Evolutionary conservation across 2,888 invertebrate genomes (phyloP).

Genomic region (Aethes cnicana): DNA sequence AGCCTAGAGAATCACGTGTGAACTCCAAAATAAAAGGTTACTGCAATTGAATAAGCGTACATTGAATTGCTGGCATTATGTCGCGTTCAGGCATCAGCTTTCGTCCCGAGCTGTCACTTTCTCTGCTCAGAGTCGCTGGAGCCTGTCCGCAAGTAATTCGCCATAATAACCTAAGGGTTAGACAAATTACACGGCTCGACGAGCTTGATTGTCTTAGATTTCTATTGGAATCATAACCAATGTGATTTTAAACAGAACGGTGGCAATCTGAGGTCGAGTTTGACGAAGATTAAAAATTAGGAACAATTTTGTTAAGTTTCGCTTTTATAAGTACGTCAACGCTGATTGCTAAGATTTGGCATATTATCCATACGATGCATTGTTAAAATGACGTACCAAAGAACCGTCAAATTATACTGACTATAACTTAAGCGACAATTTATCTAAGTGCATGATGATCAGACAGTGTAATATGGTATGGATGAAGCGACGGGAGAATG

Average conservation of each 20-base stretch:
- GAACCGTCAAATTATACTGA: too few relatives aligned
- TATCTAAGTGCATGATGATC: too few relatives aligned
- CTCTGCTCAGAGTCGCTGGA: conserved; percentile 46
- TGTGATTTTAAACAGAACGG: too few relatives aligned
- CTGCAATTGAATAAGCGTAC: background rate
- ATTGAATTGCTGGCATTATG: conserved; percentile 18
- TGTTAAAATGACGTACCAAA: background rate
- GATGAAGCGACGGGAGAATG: too few relatives aligned
- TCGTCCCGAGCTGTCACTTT: conserved; percentile 6
- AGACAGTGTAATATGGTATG: too few relatives aligned
- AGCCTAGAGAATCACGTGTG: background rate
- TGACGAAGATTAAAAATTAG: too few relatives aligned
- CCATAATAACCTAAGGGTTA: conserved; percentile 46
- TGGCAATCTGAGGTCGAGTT: too few relatives aligned
- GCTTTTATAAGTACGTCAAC: background rate
- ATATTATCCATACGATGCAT: too few relatives aligned
- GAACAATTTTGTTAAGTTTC: too few relatives aligned
- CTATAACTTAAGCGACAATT: too few relatives aligned
- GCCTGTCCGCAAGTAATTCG: conserved; percentile 54
- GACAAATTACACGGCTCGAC: conserved; percentile 4
- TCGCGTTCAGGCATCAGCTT: conserved; percentile 41
- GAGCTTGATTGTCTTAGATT: conserved; percentile 2
- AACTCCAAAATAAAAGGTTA: conserved; percentile 4
- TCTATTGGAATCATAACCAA: background rate
- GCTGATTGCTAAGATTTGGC: background rate